These are phyloP conservation scores for Steatocranus sp. DNA, from an alignment of 2,797 vertebrate species.

Conservation along the genomic window DNA sequence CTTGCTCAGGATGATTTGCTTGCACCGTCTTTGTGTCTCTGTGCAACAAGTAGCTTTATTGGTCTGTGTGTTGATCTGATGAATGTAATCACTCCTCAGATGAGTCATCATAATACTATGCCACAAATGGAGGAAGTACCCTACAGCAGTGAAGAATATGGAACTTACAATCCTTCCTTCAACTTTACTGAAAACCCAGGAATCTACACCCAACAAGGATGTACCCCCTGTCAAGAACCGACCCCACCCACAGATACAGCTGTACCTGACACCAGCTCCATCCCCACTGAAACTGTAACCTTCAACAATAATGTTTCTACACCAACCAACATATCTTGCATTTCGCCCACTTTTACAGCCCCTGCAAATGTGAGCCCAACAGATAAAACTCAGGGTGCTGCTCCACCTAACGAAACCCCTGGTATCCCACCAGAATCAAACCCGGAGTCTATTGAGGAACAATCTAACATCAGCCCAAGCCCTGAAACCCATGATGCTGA, in stretches of 20 bases:
- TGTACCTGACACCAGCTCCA: neutral
- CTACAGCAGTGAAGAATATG: conserved; percentile 62
- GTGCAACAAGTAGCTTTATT: neutral
- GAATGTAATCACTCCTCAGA: conserved; percentile 46
- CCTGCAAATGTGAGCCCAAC: neutral
- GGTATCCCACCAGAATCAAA: neutral
- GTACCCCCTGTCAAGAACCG: neutral
- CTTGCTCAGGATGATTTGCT: neutral
- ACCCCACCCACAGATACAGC: neutral
- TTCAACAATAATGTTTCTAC: conserved; percentile 7
- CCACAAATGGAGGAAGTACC: conserved; percentile 54
- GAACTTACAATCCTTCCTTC: conserved; percentile 61
- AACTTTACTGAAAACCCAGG: conserved; percentile 46
- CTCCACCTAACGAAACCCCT: neutral
- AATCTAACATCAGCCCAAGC: neutral
- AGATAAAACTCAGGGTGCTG: neutral
- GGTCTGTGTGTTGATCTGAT: neutral
- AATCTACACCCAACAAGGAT: conserved; percentile 35
- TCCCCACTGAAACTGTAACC: neutral
- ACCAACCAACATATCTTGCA: conserved; percentile 11
- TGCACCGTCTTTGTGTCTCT: neutral
- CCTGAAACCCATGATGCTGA: neutral
- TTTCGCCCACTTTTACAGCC: neutral
- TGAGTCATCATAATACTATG: conserved; percentile 52
- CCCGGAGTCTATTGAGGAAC: neutral